Base-by-base conservation (phyloP, 2,888 invertebrate genomes). In the Gandaritis pyraliata region DNA sequence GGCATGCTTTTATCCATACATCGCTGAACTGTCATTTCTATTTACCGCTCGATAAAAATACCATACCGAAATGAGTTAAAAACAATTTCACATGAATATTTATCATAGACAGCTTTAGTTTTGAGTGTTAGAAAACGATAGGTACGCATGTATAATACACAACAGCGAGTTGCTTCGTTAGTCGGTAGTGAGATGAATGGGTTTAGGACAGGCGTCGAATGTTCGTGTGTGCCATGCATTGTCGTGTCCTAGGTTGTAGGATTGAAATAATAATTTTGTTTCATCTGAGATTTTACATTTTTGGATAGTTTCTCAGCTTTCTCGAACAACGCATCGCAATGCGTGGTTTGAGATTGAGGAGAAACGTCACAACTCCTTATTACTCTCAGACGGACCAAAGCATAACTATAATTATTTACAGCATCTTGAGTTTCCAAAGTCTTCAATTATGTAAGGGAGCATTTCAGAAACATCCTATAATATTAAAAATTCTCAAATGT, bases 71-170 rank as follows among this genome's bases (percentile, higher is more conserved):
- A 53, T 41, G 11, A 15, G 0, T 13, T 52, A 6, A 11, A 51
- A 16, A 30, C n/a, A 29, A 51, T 16, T 49, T 33, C 38, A 58
- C 7, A 46, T 33, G 48, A 59, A 64, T 64, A 51, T 61, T 54
- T 56, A 53, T 61, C 46, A 73, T 81, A 82, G 78, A 76, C 72
- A 75, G 83, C 83, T 84, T 82, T 72, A 81, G 79, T 81, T 78
- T 70, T 80, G 77, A 78, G 74, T 76, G 78, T 78, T 48, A 48
- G 48, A 84, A 82, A 81, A 78, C 75, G 77, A 69, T 82, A 82
- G 83, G 85, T 77, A 73, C 75, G 87, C 88, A 87, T 87, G 81
- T 83, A 80, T 74, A 66, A 80, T 80, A 84, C 82, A 81, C 83
- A 71, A 74, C 76, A 74, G 73, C 73, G 74, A 68, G 62, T 75